A percentile compares a stretch with the other conserved stretches of the same genome.
These are phyloP conservation scores for Orchesellides sinensis DNA, from an alignment of 2,888 invertebrate genomes.

Conservation along the genomic window DNA sequence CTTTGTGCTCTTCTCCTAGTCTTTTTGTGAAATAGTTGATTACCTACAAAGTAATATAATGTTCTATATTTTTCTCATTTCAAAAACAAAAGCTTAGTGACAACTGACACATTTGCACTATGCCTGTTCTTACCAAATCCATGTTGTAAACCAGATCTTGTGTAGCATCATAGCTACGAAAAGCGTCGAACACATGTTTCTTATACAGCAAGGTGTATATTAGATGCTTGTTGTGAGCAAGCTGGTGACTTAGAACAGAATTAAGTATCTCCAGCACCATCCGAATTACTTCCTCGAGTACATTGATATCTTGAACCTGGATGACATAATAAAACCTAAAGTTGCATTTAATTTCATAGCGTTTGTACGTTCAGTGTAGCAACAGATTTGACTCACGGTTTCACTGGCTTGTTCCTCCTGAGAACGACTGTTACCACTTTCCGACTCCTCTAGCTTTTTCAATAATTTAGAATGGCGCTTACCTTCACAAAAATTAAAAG, in stretches of 20 bases:
- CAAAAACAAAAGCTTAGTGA: background rate
- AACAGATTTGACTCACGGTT: constrained; percentile 67
- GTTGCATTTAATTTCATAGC: no score
- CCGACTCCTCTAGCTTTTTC: constrained; percentile 56
- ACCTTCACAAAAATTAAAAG: no score
- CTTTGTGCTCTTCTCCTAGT: constrained; percentile 81
- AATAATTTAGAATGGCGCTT: constrained; percentile 80
- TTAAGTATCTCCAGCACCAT: constrained; percentile 99
- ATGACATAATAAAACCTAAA: no score
- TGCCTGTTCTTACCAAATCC: constrained; percentile 86
- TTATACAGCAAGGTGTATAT: constrained; percentile 98
- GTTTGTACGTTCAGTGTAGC: no score
- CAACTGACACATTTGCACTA: background rate
- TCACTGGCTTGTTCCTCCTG: constrained; percentile 71
- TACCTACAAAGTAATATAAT: constrained; percentile 78
- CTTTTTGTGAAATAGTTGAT: constrained; percentile 84
- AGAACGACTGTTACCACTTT: constrained; percentile 26
- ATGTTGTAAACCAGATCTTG: constrained; percentile 97
- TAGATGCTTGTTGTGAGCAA: constrained; percentile 92
- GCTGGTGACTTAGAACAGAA: constrained; percentile 92
- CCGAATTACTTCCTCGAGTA: constrained; percentile 95
- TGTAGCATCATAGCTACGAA: constrained; percentile 91
- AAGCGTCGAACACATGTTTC: constrained; percentile 90
- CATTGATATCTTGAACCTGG: constrained; percentile 93
- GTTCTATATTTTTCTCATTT: no score